These are phyloP conservation scores for Oplegnathus fasciatus DNA, from an alignment of 2,113 vertebrate species.

Conservation along the genomic window DNA sequence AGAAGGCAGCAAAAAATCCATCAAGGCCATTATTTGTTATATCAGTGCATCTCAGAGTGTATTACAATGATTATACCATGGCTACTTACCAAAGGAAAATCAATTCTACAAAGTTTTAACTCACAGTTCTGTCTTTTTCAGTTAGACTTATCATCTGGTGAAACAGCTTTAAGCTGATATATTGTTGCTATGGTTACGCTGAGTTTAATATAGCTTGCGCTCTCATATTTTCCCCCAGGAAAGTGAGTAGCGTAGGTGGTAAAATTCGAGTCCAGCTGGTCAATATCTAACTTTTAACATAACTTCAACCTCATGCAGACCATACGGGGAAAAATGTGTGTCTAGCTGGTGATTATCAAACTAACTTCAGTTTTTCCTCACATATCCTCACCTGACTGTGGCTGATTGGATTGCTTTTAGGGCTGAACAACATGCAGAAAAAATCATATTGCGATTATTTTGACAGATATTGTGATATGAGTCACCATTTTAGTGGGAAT, in stretches of 20 bases:
- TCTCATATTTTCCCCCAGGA: not conserved
- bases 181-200: not conserved
- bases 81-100: not conserved
- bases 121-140: not conserved
- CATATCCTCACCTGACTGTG: no score
- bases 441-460: no score
- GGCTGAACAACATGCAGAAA: no score
- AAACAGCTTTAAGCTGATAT: not conserved
- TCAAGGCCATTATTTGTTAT: not conserved
- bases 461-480: no score
- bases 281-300: no score
- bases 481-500: no score
- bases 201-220: not conserved
- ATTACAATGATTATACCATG: not conserved
- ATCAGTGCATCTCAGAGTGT: not conserved
- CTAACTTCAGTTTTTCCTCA: not conserved
- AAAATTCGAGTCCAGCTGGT: not conserved
- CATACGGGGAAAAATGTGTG: not conserved
- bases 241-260: not conserved
- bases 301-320: not conserved
- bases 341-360: not conserved
- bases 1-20: not conserved
- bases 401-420: no score
- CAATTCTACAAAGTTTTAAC: not conserved
- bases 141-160: not conserved